These are phyloP conservation scores for Drosophila atripex DNA, from an alignment of 2,888 invertebrate species.

Conservation along the genomic window DNA sequence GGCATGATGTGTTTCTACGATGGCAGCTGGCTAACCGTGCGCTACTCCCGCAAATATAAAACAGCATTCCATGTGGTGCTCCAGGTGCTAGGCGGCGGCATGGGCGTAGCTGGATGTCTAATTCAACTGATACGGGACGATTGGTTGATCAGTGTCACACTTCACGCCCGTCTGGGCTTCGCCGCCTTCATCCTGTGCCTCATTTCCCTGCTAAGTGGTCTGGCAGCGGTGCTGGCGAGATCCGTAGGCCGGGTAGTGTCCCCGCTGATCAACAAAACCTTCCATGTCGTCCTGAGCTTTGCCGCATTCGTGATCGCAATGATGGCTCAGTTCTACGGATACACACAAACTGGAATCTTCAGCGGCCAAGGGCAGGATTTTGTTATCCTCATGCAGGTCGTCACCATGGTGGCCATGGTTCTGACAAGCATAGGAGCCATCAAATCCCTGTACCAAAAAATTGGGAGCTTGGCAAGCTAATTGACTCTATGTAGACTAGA, in stretches of 20 bases:
- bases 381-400: slow-evolving; percentile 64
- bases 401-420: slow-evolving; percentile 71
- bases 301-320: slow-evolving; percentile 73
- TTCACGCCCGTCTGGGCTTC: slow-evolving; percentile 66
- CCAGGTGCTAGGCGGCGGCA: slow-evolving; percentile 71
- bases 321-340: slow-evolving; percentile 80
- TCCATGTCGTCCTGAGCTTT: slow-evolving; percentile 76
- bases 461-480: slow-evolving; percentile 44
- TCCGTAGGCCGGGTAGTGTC: slow-evolving; percentile 48
- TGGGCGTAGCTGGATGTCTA: slow-evolving; percentile 75
- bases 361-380: slow-evolving; percentile 61
- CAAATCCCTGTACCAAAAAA: slow-evolving; percentile 71
- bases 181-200: slow-evolving; percentile 75
- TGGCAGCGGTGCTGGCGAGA: slow-evolving; percentile 66
- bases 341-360: slow-evolving; percentile 69
- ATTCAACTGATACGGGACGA: slow-evolving; percentile 68
- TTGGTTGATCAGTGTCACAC: slow-evolving; percentile 57
- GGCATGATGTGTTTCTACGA: slow-evolving; percentile 80
- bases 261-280: slow-evolving; percentile 76
- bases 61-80: slow-evolving; percentile 75
- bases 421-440: slow-evolving; percentile 74
- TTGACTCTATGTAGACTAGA: neutral
- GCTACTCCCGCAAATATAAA: slow-evolving; percentile 67
- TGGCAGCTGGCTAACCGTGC: slow-evolving; percentile 68
- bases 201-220: slow-evolving; percentile 73